These are phyloP conservation scores for Entomobrya multifasciata DNA, from an alignment of 2,888 invertebrate genomes.

Conservation along the genomic window DNA sequence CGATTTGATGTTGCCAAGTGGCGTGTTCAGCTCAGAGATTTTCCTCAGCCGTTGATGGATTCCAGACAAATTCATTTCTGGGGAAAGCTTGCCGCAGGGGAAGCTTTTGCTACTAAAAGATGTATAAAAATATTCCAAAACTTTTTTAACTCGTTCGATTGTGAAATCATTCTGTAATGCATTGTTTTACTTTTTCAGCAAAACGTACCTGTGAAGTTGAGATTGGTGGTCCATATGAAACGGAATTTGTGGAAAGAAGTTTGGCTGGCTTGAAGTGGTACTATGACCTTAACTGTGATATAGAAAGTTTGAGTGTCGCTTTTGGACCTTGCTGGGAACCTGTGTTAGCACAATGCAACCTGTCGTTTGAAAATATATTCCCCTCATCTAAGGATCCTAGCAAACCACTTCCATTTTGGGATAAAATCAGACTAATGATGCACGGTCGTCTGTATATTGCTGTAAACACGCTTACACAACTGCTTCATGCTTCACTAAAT, in stretches of 20 bases:
- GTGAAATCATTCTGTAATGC: no score
- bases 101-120: slow-evolving; percentile 89
- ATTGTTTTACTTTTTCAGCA: slow-evolving; percentile 82
- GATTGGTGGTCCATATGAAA: slow-evolving; percentile 92
- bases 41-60: slow-evolving; percentile 95
- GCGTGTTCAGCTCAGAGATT: slow-evolving; percentile 95
- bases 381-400: slow-evolving; percentile 96
- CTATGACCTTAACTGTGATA: slow-evolving; percentile 97
- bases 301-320: slow-evolving; percentile 93
- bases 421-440: slow-evolving; percentile 94
- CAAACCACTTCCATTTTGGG: slow-evolving; percentile 97
- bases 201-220: slow-evolving; percentile 89
- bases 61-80: slow-evolving; percentile 92
- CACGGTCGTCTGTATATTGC: slow-evolving; percentile 96
- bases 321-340: slow-evolving; percentile 99
- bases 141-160: no score
- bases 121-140: no score
- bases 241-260: slow-evolving; percentile 90
- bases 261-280: slow-evolving; percentile 98
- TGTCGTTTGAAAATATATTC: slow-evolving; percentile 93
- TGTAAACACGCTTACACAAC: slow-evolving; percentile 92
- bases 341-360: slow-evolving; percentile 93
- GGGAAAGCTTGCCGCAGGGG: slow-evolving; percentile 95
- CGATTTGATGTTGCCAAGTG: slow-evolving; percentile 91
- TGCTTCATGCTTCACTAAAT: slow-evolving; percentile 97